Evolutionary conservation across 1,140 invertebrate species (phyloP).

Genomic region (Drosophila repleta): DNA sequence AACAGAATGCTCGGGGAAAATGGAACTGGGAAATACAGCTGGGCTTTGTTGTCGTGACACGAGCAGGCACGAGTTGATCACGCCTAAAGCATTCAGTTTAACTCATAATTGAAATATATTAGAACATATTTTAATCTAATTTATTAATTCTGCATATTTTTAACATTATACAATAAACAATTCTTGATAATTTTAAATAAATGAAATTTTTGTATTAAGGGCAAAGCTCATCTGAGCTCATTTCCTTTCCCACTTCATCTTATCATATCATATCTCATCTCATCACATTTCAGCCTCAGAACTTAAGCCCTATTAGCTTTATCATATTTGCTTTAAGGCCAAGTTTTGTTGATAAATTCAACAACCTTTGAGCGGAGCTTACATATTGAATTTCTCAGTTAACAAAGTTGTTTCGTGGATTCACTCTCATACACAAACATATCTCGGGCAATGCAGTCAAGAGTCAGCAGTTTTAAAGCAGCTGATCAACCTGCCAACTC

Average conservation of each 20-base stretch:
- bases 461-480: constrained; percentile 8
- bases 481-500: constrained; percentile 8
- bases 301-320: too few relatives aligned
- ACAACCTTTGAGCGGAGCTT: not conserved
- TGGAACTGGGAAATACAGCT: not conserved
- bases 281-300: too few relatives aligned
- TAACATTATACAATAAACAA: too few relatives aligned
- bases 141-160: too few relatives aligned
- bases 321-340: not conserved
- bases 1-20: not conserved
- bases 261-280: too few relatives aligned
- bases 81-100: too few relatives aligned
- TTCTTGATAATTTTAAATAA: too few relatives aligned
- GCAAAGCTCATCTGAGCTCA: too few relatives aligned
- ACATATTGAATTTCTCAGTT: not conserved
- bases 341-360: not conserved
- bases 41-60: not conserved
- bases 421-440: constrained; percentile 1
- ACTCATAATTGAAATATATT: too few relatives aligned
- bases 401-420: constrained; percentile 6
- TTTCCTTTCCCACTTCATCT: too few relatives aligned
- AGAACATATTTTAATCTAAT: too few relatives aligned
- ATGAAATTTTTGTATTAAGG: too few relatives aligned
- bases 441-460: not conserved
- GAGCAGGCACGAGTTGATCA: not conserved